Conservation (phyloP, 2,888 invertebrate genomes). For the Polymixis flavicincta region DNA sequence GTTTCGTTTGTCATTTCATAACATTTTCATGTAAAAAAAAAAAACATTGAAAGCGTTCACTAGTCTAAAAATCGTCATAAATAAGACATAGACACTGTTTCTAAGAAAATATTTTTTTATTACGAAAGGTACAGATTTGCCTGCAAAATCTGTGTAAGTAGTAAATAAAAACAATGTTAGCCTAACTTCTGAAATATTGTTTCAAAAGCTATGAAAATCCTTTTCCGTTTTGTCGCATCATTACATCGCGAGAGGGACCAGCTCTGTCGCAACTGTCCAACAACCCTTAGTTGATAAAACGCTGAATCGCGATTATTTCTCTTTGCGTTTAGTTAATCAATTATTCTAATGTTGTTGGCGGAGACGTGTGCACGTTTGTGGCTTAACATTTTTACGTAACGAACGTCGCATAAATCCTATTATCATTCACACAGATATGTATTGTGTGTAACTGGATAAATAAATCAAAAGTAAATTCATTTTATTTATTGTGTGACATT, state of each 20-base stretch:
- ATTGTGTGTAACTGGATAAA: slow-evolving; percentile 26
- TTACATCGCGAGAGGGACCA: neutral
- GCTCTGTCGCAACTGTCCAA: slow-evolving; percentile 52
- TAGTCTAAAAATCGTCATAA: neutral
- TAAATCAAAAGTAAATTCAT: slow-evolving; percentile 10
- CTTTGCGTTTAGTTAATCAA: slow-evolving; percentile 90
- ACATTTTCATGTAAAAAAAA: neutral
- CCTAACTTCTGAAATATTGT: too few species aligned
- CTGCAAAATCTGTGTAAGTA: too few species aligned
- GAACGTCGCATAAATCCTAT: slow-evolving; percentile 65
- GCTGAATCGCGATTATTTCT: slow-evolving; percentile 89
- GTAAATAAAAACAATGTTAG: too few species aligned
- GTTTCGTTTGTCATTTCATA: neutral
- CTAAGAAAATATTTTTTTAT: neutral
- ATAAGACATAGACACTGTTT: neutral
- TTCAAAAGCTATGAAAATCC: too few species aligned
- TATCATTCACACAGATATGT: slow-evolving; percentile 52
- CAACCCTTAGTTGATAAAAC: slow-evolving; percentile 81
- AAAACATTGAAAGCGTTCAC: neutral
- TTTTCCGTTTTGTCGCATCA: too few species aligned
- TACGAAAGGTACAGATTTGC: too few species aligned
- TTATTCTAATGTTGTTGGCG: slow-evolving; percentile 89
- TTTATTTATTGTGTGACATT: neutral
- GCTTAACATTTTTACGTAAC: slow-evolving; percentile 74
- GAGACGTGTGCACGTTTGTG: slow-evolving; percentile 82